Percentiles rank a stretch among this genome's conserved stretches.
phyloP scores from a whole-genome alignment of 2,113 vertebrate species.

The Sturnus vulgaris region DNA sequence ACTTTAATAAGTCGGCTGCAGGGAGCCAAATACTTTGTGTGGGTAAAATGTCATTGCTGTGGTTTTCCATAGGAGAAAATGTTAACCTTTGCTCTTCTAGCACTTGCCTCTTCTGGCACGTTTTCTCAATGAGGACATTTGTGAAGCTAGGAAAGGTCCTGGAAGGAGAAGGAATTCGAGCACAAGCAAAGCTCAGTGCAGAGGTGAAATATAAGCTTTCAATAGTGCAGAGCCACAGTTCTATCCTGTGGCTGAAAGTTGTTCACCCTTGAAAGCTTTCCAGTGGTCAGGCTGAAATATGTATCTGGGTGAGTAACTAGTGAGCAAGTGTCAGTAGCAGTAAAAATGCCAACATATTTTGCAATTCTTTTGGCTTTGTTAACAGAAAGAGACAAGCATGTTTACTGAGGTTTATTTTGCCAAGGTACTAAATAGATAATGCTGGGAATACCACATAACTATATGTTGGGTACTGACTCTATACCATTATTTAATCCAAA shows the following conservation, averaged over 20 bases:
- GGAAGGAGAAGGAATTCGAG: not conserved
- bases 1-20: constrained; percentile 10
- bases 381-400: not conserved
- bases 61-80: not conserved
- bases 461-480: not conserved
- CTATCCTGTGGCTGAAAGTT: not conserved
- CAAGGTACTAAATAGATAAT: not conserved
- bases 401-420: not conserved
- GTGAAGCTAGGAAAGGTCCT: not conserved
- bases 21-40: not conserved
- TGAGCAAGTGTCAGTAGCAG: not conserved
- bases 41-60: not conserved
- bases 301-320: not conserved
- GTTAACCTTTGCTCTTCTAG: not conserved
- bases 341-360: not conserved
- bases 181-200: not conserved
- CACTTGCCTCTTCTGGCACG: not conserved
- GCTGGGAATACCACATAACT: not conserved
- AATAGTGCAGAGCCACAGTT: not conserved
- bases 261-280: not conserved
- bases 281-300: not conserved
- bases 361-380: not conserved
- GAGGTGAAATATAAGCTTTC: not conserved
- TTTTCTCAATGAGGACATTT: not conserved
- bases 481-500: not conserved